Conservation (phyloP, 2,113 vertebrate genomes). For the Myrmecobius fasciatus region DNA sequence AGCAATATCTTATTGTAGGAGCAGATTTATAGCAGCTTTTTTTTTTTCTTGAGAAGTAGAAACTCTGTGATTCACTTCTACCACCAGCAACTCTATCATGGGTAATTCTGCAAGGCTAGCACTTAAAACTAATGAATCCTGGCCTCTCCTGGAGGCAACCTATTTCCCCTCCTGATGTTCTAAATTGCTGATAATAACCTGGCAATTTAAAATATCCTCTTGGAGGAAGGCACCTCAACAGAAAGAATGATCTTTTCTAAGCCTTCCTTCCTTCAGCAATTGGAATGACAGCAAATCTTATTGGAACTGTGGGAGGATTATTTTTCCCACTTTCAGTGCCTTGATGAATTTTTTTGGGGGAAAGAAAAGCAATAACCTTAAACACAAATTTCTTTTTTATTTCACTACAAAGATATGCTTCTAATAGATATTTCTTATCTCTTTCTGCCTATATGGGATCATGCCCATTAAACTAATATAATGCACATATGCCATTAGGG, state of each 20-base stretch:
- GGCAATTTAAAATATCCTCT: not conserved
- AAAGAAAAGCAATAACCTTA: not conserved
- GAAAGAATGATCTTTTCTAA: conserved; percentile 3
- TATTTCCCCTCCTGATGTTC: conserved; percentile 4
- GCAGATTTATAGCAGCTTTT: not conserved
- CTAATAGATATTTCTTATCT: not conserved
- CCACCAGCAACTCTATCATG: not conserved
- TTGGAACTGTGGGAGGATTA: not conserved
- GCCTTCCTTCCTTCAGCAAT: not conserved
- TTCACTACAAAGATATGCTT: not conserved
- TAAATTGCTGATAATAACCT: conserved; percentile 6
- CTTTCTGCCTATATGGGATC: not conserved
- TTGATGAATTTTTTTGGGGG: not conserved
- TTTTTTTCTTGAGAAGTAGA: not conserved
- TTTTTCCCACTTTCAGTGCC: not conserved
- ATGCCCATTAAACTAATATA: not conserved
- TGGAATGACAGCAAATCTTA: not conserved
- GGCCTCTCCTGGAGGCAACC: conserved; percentile 2
- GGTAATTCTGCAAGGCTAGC: not conserved
- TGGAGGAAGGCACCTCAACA: conserved; percentile 1
- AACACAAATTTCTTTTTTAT: not conserved
- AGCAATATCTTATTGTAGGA: conserved; percentile 15
- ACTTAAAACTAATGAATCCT: conserved; percentile 3
- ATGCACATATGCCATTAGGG: not conserved
- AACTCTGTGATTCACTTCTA: not conserved